These are phyloP conservation scores for Centropyge bicolor DNA, from an alignment of 2,797 vertebrate species.

Conservation along the genomic window DNA sequence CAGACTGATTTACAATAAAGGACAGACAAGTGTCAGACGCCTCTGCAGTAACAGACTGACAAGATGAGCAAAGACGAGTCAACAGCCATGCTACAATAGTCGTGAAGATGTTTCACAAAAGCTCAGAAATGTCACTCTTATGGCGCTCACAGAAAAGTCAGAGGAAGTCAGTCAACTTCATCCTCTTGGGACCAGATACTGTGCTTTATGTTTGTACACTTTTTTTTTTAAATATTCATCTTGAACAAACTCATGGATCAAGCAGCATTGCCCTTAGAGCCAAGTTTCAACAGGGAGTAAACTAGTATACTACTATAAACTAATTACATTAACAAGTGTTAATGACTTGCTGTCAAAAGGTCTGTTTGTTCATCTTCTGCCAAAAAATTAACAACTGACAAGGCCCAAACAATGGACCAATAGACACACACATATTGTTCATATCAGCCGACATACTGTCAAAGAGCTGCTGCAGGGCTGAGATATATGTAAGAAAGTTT, in stretches of 20 bases:
- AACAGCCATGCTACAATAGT: not conserved
- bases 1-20: not conserved
- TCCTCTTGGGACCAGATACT: too few relatives aligned
- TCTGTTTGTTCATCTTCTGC: slow-evolving; percentile 7
- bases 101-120: not conserved
- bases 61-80: not conserved
- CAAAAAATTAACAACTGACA: not conserved
- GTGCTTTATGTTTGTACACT: not conserved
- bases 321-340: too few relatives aligned
- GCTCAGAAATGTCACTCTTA: too few relatives aligned
- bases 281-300: not conserved
- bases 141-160: not conserved
- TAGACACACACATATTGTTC: slow-evolving; percentile 8
- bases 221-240: too few relatives aligned
- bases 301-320: too few relatives aligned
- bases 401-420: slow-evolving; percentile 3
- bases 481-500: not conserved
- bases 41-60: slow-evolving; percentile 1
- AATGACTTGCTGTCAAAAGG: not conserved
- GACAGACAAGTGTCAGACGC: not conserved
- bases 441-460: slow-evolving; percentile 21
- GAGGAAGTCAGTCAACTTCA: not conserved
- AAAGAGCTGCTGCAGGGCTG: not conserved
- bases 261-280: not conserved
- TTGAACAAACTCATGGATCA: not conserved